Evolutionary conservation across 2,888 invertebrate genomes (phyloP).

Genomic region (Pandemis corylana): DNA sequence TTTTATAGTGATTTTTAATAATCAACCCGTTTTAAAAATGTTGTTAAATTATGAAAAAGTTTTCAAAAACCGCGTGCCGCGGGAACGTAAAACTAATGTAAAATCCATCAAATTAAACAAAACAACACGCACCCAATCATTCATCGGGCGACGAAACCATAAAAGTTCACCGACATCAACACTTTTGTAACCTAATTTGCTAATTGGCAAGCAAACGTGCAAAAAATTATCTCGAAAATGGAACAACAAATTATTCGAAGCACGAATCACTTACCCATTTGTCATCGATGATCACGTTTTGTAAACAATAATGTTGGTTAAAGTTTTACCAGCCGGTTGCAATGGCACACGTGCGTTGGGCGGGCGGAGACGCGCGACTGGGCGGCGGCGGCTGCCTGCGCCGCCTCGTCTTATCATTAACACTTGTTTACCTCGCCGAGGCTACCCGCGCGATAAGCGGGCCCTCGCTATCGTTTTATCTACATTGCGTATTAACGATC

Average conservation of each 20-base stretch:
- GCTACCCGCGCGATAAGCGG: constrained; percentile 20
- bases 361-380: constrained; percentile 79
- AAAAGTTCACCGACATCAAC: constrained; percentile 22
- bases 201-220: neutral
- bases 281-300: constrained; percentile 19
- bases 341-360: constrained; percentile 66
- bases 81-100: neutral
- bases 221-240: neutral
- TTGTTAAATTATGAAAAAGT: neutral
- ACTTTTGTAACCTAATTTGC: constrained; percentile 21
- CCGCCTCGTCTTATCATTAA: constrained; percentile 70
- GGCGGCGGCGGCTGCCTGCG: constrained; percentile 54
- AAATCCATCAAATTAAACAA: neutral
- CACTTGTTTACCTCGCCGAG: constrained; percentile 72
- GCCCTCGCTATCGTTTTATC: constrained; percentile 20
- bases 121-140: constrained; percentile 11
- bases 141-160: constrained; percentile 9
- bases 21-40: neutral
- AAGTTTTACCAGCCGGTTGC: constrained; percentile 39
- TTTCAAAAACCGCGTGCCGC: neutral
- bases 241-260: neutral
- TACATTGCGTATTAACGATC: constrained; percentile 33
- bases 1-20: neutral
- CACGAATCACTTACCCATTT: constrained; percentile 56
- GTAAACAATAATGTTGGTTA: neutral